These are phyloP conservation scores for Okamejei kenojei DNA, from an alignment of 2,797 vertebrate genomes.

Conservation along the genomic window DNA sequence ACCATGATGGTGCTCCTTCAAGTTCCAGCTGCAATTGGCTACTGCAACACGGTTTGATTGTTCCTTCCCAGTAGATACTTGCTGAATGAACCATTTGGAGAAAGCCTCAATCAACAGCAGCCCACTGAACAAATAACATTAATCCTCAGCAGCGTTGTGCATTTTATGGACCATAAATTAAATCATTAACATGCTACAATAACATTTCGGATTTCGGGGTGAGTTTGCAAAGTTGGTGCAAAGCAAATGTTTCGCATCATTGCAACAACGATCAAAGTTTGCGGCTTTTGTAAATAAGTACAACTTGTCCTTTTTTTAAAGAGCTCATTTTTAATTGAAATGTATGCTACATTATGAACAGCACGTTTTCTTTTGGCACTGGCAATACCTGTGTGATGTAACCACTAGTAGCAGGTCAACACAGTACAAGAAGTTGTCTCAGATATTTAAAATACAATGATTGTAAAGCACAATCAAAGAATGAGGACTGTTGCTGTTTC, in stretches of 20 bases:
- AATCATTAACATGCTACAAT: background rate
- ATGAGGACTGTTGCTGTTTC: background rate
- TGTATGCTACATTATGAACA: background rate
- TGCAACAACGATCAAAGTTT: background rate
- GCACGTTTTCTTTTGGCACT: background rate
- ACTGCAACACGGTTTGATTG: background rate
- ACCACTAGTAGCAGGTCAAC: background rate
- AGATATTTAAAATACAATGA: background rate
- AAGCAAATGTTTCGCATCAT: background rate
- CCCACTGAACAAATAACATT: background rate
- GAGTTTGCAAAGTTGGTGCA: background rate
- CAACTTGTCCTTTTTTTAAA: background rate
- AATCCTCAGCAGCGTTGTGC: background rate
- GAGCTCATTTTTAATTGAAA: background rate
- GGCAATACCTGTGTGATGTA: background rate
- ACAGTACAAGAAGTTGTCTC: background rate
- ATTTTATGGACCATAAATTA: background rate
- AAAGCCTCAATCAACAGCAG: background rate
- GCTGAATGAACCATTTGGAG: background rate
- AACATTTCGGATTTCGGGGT: background rate
- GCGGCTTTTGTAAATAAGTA: conserved; percentile 9
- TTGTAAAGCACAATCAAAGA: background rate
- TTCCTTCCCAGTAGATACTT: background rate
- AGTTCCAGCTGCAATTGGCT: background rate
- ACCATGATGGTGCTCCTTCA: background rate